phyloP scores from a whole-genome alignment of 1,140 invertebrate species.

The Papilio xuthus region DNA sequence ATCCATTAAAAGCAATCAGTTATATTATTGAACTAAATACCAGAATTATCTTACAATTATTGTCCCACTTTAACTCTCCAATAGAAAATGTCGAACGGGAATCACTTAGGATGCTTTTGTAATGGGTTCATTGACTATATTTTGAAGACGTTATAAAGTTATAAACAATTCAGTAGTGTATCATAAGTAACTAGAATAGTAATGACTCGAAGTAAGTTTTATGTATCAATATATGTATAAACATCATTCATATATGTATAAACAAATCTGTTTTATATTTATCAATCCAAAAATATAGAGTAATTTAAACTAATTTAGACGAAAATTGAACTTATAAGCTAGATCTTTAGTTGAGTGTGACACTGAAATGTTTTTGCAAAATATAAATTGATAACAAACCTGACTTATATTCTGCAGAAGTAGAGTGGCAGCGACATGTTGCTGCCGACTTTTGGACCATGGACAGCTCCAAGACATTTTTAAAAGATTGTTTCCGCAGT shows the following conservation, averaged over 20 bases:
- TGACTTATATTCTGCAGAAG: conserved; percentile 52
- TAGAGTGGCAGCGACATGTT: conserved; percentile 54
- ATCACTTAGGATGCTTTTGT: conserved; percentile 47
- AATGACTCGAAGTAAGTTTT: neutral
- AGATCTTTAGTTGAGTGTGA: neutral
- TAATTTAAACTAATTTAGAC: no score
- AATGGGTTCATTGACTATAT: conserved; percentile 52
- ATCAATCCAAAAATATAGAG: neutral
- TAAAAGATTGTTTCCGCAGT: conserved; percentile 35
- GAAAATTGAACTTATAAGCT: no score
- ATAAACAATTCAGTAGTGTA: neutral
- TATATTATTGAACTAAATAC: conserved; percentile 60
- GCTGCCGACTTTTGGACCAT: conserved; percentile 69
- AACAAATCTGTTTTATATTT: no score
- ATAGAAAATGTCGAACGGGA: conserved; percentile 40
- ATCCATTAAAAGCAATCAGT: conserved; percentile 71
- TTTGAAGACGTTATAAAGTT: neutral
- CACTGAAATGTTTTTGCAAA: neutral
- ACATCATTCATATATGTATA: neutral
- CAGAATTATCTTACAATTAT: conserved; percentile 56
- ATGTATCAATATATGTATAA: neutral
- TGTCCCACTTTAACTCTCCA: conserved; percentile 55
- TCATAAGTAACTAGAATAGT: neutral
- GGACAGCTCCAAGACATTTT: conserved; percentile 75
- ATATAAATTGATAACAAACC: conserved; percentile 51